Evolutionary conservation across 2,113 vertebrate genomes (phyloP).

Genomic region (Pterocles burchelli): DNA sequence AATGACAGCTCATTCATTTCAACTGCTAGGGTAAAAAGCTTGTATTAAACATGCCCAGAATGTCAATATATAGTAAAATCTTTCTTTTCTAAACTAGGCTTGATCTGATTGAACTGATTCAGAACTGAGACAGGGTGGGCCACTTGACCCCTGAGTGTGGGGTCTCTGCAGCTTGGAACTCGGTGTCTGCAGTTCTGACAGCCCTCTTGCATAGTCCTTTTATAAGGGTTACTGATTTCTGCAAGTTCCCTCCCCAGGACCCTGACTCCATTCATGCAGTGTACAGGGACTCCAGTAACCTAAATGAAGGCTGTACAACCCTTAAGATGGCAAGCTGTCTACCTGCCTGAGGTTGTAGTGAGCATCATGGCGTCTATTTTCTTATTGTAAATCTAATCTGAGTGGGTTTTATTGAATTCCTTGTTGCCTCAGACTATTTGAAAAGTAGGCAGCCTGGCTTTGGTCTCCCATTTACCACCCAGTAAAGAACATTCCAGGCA

Average conservation of each 20-base stretch:
- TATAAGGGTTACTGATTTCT: neutral
- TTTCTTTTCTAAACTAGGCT: neutral
- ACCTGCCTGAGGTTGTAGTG: neutral
- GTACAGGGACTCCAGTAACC: neutral
- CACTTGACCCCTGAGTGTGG: accelerated
- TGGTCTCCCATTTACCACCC: neutral
- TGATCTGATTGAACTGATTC: neutral
- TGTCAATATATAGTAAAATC: neutral
- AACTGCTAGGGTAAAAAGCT: neutral
- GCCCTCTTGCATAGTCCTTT: neutral
- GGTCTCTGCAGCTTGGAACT: neutral
- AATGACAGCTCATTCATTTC: neutral
- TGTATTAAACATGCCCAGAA: neutral
- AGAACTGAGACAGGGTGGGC: neutral
- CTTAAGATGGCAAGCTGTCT: neutral
- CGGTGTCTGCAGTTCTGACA: neutral
- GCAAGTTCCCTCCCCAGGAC: neutral
- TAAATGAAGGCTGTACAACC: neutral
- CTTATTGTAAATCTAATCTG: neutral
- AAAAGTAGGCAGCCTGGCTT: neutral
- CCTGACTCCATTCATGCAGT: neutral
- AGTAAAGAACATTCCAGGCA: neutral
- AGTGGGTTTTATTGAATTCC: neutral
- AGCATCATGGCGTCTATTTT: neutral
- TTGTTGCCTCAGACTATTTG: neutral